phyloP scores from a whole-genome alignment of 2,888 invertebrate species.

The Cantharis rustica region DNA sequence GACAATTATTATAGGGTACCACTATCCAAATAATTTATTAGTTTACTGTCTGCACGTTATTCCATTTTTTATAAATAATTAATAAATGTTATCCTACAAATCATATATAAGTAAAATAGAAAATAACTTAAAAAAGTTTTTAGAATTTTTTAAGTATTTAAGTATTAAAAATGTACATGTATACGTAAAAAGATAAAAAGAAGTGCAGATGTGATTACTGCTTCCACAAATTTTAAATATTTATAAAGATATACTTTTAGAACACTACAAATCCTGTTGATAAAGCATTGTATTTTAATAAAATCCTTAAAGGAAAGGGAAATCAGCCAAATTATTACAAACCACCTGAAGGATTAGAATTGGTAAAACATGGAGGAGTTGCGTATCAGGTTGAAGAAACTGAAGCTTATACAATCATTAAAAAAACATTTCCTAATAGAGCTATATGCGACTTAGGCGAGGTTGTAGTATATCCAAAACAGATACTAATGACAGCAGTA shows the following conservation, averaged over 20 bases:
- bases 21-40: too few species aligned
- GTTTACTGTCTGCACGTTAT: too few species aligned
- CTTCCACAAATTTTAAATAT: too few species aligned
- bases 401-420: conserved; percentile 70
- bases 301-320: conserved; percentile 53
- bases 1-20: conserved; percentile 62
- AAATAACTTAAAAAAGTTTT: too few species aligned
- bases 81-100: too few species aligned
- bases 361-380: conserved; percentile 67
- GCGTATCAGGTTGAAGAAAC: conserved; percentile 73
- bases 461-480: conserved; percentile 54
- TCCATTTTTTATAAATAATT: too few species aligned
- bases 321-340: conserved; percentile 57
- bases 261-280: conserved; percentile 67
- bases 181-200: too few species aligned
- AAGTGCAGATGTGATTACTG: too few species aligned
- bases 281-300: conserved; percentile 62
- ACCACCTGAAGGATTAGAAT: conserved; percentile 61
- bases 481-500: conserved; percentile 42
- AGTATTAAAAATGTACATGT: too few species aligned
- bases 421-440: conserved; percentile 65
- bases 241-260: conserved; percentile 53
- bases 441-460: conserved; percentile 72
- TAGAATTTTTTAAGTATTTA: too few species aligned
- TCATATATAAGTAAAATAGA: too few species aligned